Base-by-base conservation (phyloP, 2,797 vertebrate genomes). In the Trichosurus vulpecula region DNA sequence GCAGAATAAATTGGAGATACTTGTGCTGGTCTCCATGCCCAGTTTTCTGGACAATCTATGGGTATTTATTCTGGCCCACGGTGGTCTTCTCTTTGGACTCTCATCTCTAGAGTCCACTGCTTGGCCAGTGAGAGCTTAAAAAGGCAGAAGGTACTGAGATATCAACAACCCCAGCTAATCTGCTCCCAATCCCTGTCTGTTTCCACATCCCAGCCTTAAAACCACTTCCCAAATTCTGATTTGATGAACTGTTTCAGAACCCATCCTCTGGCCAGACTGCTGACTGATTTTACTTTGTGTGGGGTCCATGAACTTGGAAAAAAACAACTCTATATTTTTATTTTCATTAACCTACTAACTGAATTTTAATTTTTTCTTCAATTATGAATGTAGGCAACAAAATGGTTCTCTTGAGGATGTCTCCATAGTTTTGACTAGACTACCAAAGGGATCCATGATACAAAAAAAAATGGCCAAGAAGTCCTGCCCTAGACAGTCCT, bases 391-490 rank as follows among this genome's bases (percentile, higher is more conserved):
- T 25, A 91, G 10, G 11, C 87, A 87, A 52, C n/a, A 52, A 90
- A 89, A 29, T 22, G 93, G 22, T 66, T 16, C 51, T 55, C 55
- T 19, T 92, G 2, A 92, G 58, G 31, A 35, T n/a, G 31, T 31
- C 13, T 47, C 41, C n/a, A 9, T 41, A 81, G n/a, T 89, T 95
- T 97, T 95, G 55, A 91, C 51, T 90, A 13, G 93, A 93, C 92
- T 95, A 94, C 4, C 11, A 35, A 94, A 92, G 25, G 14, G 6
- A 81, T 81, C 47, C 2, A 25, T 81, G 66, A 25, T 81, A 81
- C 57, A 31, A 61, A 61, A 10, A 57, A 41, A 41, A 16, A 0
- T 0, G n/a, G n/a, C 19, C 19, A 9, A 81, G 66, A 81, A 22
- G 0, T 19, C 8, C 19, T 8, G 6, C n/a, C n/a, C 66, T 74